Evolutionary conservation across 2,797 vertebrate species (phyloP).

Genomic region (Diceros bicornis): DNA sequence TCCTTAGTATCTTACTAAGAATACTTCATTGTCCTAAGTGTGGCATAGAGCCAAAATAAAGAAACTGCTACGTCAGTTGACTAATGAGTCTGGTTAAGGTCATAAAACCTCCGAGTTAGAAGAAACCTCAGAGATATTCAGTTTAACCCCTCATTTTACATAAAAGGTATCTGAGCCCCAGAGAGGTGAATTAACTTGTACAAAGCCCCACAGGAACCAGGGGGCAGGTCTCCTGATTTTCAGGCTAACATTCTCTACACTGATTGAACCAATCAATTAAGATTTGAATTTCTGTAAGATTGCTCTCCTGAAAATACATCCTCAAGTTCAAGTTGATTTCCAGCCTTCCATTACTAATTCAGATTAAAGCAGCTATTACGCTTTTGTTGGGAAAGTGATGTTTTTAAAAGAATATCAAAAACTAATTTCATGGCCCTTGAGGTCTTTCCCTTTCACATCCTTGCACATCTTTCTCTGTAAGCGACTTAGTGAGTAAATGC

Average conservation of each 20-base stretch:
- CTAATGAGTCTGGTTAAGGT: not conserved
- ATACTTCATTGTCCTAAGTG: not conserved
- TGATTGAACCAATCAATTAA: not conserved
- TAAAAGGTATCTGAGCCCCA: not conserved
- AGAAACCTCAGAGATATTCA: not conserved
- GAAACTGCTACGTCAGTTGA: not conserved
- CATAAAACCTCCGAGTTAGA: not conserved
- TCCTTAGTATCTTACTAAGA: conserved; percentile 8
- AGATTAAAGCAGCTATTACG: conserved; percentile 19
- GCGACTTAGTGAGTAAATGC: conserved; percentile 42
- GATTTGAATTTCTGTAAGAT: not conserved
- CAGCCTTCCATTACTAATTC: conserved; percentile 30
- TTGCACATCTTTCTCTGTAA: conserved; percentile 43
- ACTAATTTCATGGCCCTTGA: not conserved
- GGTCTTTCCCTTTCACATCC: not conserved
- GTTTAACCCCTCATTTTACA: not conserved
- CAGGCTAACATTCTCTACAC: not conserved
- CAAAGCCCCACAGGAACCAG: not conserved
- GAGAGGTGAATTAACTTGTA: not conserved
- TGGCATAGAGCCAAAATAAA: not conserved
- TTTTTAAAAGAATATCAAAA: conserved; percentile 55
- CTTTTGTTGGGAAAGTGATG: conserved; percentile 13
- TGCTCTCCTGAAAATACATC: conserved; percentile 46
- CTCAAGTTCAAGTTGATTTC: conserved; percentile 21
- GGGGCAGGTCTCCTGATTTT: not conserved